Percentiles rank a stretch among this genome's conserved stretches.
These are phyloP conservation scores for Sebastes matsubarae DNA, from an alignment of 2,797 vertebrate species.

Conservation along the genomic window DNA sequence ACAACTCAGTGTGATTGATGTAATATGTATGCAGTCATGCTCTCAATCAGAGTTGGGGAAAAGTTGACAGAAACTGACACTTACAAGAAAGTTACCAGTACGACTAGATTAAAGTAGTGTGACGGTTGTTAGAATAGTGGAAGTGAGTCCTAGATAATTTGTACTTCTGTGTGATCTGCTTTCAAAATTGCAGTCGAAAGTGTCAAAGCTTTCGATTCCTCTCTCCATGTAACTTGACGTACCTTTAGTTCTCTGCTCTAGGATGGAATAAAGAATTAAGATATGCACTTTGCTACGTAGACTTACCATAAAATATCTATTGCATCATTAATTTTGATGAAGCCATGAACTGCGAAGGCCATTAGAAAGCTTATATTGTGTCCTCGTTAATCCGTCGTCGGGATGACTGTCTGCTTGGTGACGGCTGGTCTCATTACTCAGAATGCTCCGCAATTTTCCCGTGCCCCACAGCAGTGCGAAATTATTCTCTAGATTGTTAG, in stretches of 20 bases:
- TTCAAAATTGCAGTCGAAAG: conserved; percentile 32
- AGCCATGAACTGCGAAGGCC: conserved; percentile 77
- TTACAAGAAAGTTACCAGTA: conserved; percentile 55
- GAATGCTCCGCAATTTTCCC: conserved; percentile 67
- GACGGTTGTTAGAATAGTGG: conserved; percentile 48
- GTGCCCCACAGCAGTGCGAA: conserved; percentile 71
- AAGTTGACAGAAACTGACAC: conserved; percentile 62
- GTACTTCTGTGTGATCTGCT: conserved; percentile 42
- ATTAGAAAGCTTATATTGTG: conserved; percentile 84
- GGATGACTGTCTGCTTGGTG: conserved; percentile 67
- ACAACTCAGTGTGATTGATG: conserved; percentile 59
- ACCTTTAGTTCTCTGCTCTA: conserved; percentile 69
- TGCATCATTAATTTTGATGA: conserved; percentile 87
- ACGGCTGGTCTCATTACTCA: conserved; percentile 78
- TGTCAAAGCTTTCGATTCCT: conserved; percentile 48
- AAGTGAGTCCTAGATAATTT: conserved; percentile 42
- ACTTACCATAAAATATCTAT: conserved; percentile 85
- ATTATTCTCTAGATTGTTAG: conserved; percentile 78
- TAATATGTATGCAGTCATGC: conserved; percentile 68
- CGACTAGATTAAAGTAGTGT: conserved; percentile 49
- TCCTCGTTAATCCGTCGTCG: conserved; percentile 81
- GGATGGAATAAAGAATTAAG: conserved; percentile 82
- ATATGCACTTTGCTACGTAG: conserved; percentile 83
- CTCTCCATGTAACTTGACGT: conserved; percentile 44
- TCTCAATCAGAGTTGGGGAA: conserved; percentile 55